phyloP scores from a whole-genome alignment of 2,888 invertebrate species.

The Rotaria socialis region DNA sequence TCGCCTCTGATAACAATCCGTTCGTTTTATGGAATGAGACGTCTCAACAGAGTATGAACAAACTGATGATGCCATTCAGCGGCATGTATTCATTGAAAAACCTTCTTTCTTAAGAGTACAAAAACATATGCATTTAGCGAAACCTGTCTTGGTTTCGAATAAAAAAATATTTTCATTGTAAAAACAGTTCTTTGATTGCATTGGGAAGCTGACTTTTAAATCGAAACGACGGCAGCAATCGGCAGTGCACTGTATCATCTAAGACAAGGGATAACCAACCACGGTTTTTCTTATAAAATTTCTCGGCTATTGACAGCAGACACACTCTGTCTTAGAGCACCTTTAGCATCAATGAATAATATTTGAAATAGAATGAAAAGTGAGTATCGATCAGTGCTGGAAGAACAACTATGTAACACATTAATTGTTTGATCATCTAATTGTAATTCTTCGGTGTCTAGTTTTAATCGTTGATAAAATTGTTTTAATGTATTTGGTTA shows the following conservation, averaged over 20 bases:
- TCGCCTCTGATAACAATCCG: too few relatives aligned
- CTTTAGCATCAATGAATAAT: conserved; percentile 26
- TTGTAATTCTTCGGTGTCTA: neutral
- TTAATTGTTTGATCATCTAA: neutral
- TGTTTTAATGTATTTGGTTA: neutral
- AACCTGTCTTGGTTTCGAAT: too few relatives aligned
- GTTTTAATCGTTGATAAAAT: conserved; percentile 21
- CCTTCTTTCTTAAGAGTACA: too few relatives aligned
- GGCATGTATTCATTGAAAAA: too few relatives aligned
- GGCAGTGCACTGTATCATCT: neutral
- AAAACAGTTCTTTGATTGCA: too few relatives aligned
- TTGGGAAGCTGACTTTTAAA: too few relatives aligned
- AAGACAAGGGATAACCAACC: neutral
- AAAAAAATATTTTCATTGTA: too few relatives aligned
- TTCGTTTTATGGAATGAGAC: too few relatives aligned
- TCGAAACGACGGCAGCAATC: neutral
- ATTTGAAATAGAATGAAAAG: neutral
- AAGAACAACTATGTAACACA: neutral
- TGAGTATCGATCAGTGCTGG: neutral
- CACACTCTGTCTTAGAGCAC: neutral
- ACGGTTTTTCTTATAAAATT: neutral
- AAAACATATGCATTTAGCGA: too few relatives aligned
- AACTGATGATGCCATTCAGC: too few relatives aligned
- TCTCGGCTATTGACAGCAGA: neutral
- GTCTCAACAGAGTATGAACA: too few relatives aligned